Base-by-base conservation (phyloP, 2,797 vertebrate species). In the Trematomus bernacchii region DNA sequence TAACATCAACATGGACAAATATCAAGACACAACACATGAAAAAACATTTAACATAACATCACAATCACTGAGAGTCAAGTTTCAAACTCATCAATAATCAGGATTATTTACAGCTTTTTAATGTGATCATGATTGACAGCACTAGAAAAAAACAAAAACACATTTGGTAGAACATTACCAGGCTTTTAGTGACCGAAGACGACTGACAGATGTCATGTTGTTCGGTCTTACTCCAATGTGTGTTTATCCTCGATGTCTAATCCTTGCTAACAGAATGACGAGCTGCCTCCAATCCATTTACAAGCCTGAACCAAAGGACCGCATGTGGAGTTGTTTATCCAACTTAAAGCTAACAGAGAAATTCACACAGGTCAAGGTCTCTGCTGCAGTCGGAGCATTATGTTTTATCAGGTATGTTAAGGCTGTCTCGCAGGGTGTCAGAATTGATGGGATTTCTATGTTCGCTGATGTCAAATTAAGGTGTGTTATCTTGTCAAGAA, bases 281-380 rank as follows among this genome's bases (percentile, higher is more conserved):
- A 47, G 68, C 60, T 66, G 71, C 47, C 44, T 66, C 27, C 68
- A 71, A 71, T 79, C 81, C 66, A 57, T 67, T 71, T 68, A 54
- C 61, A 46, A 55, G 16, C 16, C 54, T 61, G 50, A 53, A 30
- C 13, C 37, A 2, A 46, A 66, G 50, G 55, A 44, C 14, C 44
- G 30, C 48, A 47, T 68, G 71, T 23, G 53, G 52, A 77, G 73
- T 2, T 46, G 52, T 70, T 77, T 40, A 66, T 51, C 42, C 30
- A 53, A 3, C 23, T 55, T 48, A 16, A 10, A 42, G 46, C 46
- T 27, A 48, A 33, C 37, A 30, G 27, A 58, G 21, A 76, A 50
- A 73, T 11, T n/a, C 23, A 23, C 11, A 9, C 59, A 10, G 52
- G 52, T 16, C 61, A 67, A 55, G 59, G 66, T 54, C 27, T 52